Percentiles rank a stretch among this genome's conserved stretches.
phyloP scores from a whole-genome alignment of 2,888 invertebrate species.

The Lycocerus yunnanus region DNA sequence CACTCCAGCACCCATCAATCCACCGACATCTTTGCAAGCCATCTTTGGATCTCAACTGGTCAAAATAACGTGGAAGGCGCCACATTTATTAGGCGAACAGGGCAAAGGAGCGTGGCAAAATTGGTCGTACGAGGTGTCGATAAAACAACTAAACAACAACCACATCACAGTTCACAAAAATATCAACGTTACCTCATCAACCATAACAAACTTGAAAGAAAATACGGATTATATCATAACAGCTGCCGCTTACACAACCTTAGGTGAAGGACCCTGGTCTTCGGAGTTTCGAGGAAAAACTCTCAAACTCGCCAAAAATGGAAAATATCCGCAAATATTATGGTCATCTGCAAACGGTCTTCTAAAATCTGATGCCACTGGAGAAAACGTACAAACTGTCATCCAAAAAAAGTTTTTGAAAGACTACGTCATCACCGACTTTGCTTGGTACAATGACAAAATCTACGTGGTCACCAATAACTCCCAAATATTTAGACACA shows the following conservation, averaged over 20 bases:
- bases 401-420: slow-evolving; percentile 66
- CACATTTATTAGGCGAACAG: slow-evolving; percentile 76
- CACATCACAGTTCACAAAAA: slow-evolving; percentile 54
- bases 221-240: slow-evolving; percentile 78
- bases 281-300: slow-evolving; percentile 76
- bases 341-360: slow-evolving; percentile 81
- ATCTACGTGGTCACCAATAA: slow-evolving; percentile 77
- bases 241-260: slow-evolving; percentile 77
- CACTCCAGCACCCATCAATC: slow-evolving; percentile 76
- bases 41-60: slow-evolving; percentile 77
- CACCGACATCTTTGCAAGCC: slow-evolving; percentile 80
- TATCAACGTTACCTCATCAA: slow-evolving; percentile 65
- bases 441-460: slow-evolving; percentile 77
- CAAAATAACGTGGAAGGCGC: slow-evolving; percentile 81
- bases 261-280: slow-evolving; percentile 81
- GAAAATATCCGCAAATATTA: slow-evolving; percentile 65
- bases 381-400: slow-evolving; percentile 72
- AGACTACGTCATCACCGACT: slow-evolving; percentile 68
- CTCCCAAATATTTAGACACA: slow-evolving; percentile 73
- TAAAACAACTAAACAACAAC: slow-evolving; percentile 60
- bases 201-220: slow-evolving; percentile 72
- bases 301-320: slow-evolving; percentile 58
- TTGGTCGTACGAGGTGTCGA: slow-evolving; percentile 79
- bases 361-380: slow-evolving; percentile 80
- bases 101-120: slow-evolving; percentile 70